Evolutionary conservation across 2,113 vertebrate genomes (phyloP), one percentile per base, ranked within the genome.

Genomic region (Pseudorhombus dupliciocellatus): DNA sequence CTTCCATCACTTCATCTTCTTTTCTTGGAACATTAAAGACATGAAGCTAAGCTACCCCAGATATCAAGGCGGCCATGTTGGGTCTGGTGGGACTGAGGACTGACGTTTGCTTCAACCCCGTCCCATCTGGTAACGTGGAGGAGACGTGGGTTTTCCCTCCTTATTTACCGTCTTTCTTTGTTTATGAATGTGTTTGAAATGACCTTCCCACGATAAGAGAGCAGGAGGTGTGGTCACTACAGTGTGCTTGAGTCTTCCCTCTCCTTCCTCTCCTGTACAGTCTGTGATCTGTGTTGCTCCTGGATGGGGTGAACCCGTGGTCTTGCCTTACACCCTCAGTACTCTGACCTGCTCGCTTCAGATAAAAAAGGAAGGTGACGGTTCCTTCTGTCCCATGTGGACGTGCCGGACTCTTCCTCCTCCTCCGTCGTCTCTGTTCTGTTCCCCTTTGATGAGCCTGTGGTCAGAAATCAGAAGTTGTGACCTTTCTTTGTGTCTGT

Each of bases 321-420:
- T 85, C 80, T 87, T 86, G 83, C 87, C 87, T 90, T 89, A 46
- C 12, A 84, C 75, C 69, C 44, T 8, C n/a, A 28, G 21, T 37
- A 52, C 5, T 2, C 40, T 54, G 72, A 77, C 65, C 62, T 11
- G 48, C 71, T 70, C 24, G 57, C 44, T 79, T 54, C 2, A 48
- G 5, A 64, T 16, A 52, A 77, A 61, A 15, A 42, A 25, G 52
- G 14, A 0, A 50, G 20, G 54, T 42, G 62, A 16, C 50, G 0
- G 2, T 15, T 55, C 56, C 71, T 12, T 24, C 48, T 52, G 28
- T 26, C 44, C 53, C 5, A 26, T 40, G 10, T 72, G 48, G 57
- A 26, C 34, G 30, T 7, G 4, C 20, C 25, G 0, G 4, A 22
- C 24, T 11, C 46, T 55, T 40, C 44, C 60, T 59, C 48, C 50